These are phyloP conservation scores for Cydia amplana DNA, from an alignment of 1,140 invertebrate genomes.

Conservation along the genomic window DNA sequence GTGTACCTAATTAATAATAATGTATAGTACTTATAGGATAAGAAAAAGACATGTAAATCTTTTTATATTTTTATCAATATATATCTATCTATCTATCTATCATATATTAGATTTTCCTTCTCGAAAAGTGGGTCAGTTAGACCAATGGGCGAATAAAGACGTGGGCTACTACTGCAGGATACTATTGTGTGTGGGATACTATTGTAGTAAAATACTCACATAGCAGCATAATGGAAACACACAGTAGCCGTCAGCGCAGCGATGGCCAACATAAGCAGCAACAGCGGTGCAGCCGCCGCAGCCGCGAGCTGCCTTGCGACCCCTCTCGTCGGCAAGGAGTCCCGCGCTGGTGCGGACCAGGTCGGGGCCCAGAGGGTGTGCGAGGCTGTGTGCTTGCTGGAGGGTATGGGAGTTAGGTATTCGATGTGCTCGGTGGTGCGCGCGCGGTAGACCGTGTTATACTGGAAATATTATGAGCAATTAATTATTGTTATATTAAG, in stretches of 20 bases:
- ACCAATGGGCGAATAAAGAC: too few relatives aligned
- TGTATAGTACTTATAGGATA: too few relatives aligned
- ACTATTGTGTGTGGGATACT: too few relatives aligned
- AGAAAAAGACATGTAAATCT: too few relatives aligned
- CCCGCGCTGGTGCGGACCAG: slow-evolving; percentile 81
- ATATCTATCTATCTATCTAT: too few relatives aligned
- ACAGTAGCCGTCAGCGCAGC: slow-evolving; percentile 85
- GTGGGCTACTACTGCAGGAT: too few relatives aligned
- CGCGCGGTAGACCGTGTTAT: slow-evolving; percentile 67
- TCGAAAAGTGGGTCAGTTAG: too few relatives aligned
- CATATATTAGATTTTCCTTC: too few relatives aligned
- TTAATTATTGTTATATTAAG: too few relatives aligned
- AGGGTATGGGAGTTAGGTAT: slow-evolving; percentile 58
- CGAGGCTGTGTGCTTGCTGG: slow-evolving; percentile 39
- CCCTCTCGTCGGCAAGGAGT: slow-evolving; percentile 83
- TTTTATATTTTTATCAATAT: too few relatives aligned
- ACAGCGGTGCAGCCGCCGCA: slow-evolving; percentile 85
- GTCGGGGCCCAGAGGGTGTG: slow-evolving; percentile 39
- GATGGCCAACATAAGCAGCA: slow-evolving; percentile 84
- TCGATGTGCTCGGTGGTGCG: slow-evolving; percentile 58
- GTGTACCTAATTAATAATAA: too few relatives aligned
- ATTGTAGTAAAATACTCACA: slow-evolving; percentile 75
- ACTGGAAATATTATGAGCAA: slow-evolving; percentile 46
- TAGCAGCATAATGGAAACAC: slow-evolving; percentile 88
- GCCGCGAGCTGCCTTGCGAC: slow-evolving; percentile 86